Percentiles rank a stretch among this genome's conserved stretches.
Conservation (phyloP, 2,113 vertebrate species). For the Pseudopodoces humilis region DNA sequence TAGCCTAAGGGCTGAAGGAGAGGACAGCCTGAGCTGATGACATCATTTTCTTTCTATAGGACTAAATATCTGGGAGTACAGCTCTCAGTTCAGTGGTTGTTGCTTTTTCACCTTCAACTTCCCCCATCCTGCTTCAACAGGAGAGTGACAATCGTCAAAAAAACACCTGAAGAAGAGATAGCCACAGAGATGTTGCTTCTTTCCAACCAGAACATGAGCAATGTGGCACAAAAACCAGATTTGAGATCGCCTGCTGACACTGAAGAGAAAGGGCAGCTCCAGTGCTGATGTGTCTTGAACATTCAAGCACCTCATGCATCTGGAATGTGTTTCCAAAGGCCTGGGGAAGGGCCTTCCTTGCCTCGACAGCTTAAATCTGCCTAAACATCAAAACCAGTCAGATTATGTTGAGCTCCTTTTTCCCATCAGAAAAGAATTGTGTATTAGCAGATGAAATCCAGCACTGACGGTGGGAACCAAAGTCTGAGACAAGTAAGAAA, state of each 20-base stretch:
- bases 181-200: neutral
- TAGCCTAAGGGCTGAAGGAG: neutral
- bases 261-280: neutral
- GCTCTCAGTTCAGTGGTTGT: neutral
- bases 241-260: neutral
- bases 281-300: neutral
- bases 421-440: neutral
- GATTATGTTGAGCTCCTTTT: neutral
- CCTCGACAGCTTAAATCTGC: neutral
- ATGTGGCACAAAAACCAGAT: neutral
- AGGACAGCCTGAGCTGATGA: neutral
- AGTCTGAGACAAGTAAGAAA: neutral
- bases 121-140: neutral
- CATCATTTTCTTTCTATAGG: constrained; percentile 26
- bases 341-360: neutral
- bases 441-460: neutral
- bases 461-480: neutral
- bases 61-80: neutral
- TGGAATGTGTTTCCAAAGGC: neutral
- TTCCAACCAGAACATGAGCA: neutral
- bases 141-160: neutral
- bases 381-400: neutral
- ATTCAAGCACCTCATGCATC: neutral
- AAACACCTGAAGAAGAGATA: neutral
- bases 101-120: neutral